phyloP scores from a whole-genome alignment of 2,113 vertebrate species.

The Syngnathoides biaculeatus region DNA sequence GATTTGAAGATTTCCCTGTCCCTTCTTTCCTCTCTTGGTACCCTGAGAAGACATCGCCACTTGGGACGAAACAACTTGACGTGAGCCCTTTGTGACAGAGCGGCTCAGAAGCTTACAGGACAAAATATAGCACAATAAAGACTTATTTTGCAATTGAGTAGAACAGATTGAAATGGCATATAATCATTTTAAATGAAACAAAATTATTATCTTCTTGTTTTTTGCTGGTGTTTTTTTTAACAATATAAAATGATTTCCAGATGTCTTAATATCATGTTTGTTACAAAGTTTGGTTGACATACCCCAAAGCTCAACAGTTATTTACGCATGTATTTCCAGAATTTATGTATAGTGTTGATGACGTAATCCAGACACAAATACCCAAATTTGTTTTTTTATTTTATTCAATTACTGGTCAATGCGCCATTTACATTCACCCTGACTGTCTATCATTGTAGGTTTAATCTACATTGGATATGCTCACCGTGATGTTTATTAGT shows the following conservation, averaged over 20 bases:
- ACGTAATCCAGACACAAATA: no score
- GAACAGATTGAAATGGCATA: constrained; percentile 8
- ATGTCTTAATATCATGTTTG: neutral
- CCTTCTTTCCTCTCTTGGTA: constrained; percentile 34
- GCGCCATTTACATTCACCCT: no score
- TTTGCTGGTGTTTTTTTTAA: no score
- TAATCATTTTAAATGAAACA: neutral
- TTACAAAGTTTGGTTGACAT: neutral
- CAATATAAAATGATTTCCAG: no score
- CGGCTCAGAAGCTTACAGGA: constrained; percentile 25
- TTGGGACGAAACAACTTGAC: constrained; percentile 39
- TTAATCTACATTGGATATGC: no score
- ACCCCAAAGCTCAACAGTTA: neutral
- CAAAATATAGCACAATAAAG: constrained; percentile 39
- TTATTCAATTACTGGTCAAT: no score
- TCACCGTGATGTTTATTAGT: no score
- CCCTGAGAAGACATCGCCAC: constrained; percentile 29
- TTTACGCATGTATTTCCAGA: no score
- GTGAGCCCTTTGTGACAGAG: constrained; percentile 38
- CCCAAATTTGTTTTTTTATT: no score
- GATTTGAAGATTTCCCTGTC: constrained; percentile 66
- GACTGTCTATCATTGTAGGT: no score
- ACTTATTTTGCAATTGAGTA: constrained; percentile 32
- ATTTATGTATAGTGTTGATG: no score
- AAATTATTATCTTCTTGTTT: no score